Conservation (phyloP, 1,140 invertebrate genomes). For the Coenobita brevimanus region DNA sequence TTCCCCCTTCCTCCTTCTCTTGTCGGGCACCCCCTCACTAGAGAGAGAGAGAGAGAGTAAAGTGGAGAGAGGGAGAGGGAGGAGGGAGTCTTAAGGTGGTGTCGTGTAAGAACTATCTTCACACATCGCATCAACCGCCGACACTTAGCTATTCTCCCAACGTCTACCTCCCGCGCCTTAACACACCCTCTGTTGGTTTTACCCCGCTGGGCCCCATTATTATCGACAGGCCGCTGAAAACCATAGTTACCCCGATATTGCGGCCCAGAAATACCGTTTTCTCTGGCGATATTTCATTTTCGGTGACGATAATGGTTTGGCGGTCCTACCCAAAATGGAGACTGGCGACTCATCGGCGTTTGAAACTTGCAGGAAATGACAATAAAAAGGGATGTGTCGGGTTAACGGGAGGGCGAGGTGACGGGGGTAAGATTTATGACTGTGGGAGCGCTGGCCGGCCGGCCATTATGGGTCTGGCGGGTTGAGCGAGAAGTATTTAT, state of each 20-base stretch:
- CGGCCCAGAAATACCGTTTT: neutral
- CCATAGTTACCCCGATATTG: conserved; percentile 3
- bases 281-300: no score
- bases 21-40: no score
- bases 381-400: neutral
- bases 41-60: no score
- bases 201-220: conserved; percentile 33
- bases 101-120: no score
- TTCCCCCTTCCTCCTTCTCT: no score
- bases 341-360: no score
- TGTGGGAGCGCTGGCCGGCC: conserved; percentile 9
- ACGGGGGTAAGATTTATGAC: conserved; percentile 10
- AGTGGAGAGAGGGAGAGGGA: no score
- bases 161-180: conserved; percentile 26
- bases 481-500: conserved; percentile 2
- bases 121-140: no score
- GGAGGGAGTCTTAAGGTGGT: no score
- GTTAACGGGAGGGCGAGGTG: neutral
- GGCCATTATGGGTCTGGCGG: conserved; percentile 24
- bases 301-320: no score
- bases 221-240: conserved; percentile 27
- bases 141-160: conserved; percentile 23
- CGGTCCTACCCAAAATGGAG: no score
- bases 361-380: no score
- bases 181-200: conserved; percentile 46